These are phyloP conservation scores for Onychomys arenicola DNA, from an alignment of 2,797 vertebrate genomes.

Conservation along the genomic window DNA sequence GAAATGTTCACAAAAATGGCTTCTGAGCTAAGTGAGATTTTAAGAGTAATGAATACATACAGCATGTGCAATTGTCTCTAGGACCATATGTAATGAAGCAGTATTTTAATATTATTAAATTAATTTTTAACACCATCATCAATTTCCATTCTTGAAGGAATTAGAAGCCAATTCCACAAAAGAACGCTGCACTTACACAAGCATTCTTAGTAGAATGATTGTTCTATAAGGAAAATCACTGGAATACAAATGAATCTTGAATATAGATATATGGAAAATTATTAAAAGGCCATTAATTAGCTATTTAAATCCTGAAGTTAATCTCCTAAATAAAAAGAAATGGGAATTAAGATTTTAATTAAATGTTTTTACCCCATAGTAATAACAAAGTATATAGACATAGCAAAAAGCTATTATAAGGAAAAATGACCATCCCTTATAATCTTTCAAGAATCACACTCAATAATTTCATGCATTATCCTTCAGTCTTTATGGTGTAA, in stretches of 20 bases:
- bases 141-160: not conserved
- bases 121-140: not conserved
- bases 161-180: not conserved
- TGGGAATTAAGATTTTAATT: not conserved
- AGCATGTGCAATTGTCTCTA: not conserved
- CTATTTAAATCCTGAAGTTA: not conserved
- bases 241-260: conserved; percentile 5
- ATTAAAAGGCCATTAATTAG: not conserved
- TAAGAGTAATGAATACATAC: not conserved
- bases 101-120: conserved; percentile 14
- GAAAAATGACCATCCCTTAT: not conserved
- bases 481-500: not conserved
- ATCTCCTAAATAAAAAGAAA: not conserved
- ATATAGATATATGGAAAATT: not conserved
- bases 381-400: not conserved
- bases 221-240: not conserved
- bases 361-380: not conserved
- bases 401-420: not conserved
- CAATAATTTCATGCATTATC: not conserved
- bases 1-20: not conserved
- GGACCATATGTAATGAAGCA: not conserved
- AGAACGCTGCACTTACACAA: not conserved
- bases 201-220: not conserved
- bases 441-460: not conserved
- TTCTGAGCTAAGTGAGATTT: not conserved